Evolutionary conservation across 2,888 invertebrate genomes (phyloP).

Genomic region (Nemurella pictetii): DNA sequence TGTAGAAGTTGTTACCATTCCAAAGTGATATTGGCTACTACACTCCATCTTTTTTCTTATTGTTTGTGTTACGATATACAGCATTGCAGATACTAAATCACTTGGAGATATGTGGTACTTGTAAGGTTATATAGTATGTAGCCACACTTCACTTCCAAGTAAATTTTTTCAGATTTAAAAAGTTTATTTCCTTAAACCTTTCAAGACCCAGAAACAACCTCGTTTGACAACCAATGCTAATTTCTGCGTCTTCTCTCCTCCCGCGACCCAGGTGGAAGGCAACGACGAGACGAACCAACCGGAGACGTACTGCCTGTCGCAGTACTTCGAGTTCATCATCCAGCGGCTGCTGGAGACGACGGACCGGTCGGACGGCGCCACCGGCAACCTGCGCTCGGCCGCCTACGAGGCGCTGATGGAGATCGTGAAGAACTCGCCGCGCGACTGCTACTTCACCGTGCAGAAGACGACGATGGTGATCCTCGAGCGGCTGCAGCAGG

Average conservation of each 20-base stretch:
- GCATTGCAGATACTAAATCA: too few species aligned
- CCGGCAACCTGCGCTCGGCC: slow-evolving; percentile 82
- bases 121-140: too few species aligned
- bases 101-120: too few species aligned
- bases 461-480: slow-evolving; percentile 97
- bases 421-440: slow-evolving; percentile 97
- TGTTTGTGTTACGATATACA: too few species aligned
- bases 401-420: slow-evolving; percentile 99
- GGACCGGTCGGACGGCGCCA: slow-evolving; percentile 86
- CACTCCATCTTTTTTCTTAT: too few species aligned
- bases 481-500: slow-evolving; percentile 88
- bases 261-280: slow-evolving; percentile 57
- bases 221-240: too few species aligned
- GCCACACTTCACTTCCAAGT: too few species aligned
- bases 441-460: slow-evolving; percentile 94
- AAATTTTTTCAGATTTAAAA: too few species aligned
- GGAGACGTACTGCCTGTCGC: slow-evolving; percentile 90
- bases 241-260: neutral
- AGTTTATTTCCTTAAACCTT: too few species aligned
- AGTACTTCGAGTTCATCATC: slow-evolving; percentile 92
- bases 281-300: slow-evolving; percentile 67
- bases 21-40: too few species aligned
- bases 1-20: too few species aligned
- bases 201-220: too few species aligned
- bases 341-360: slow-evolving; percentile 90